Evolutionary conservation across 2,797 vertebrate species (phyloP), one percentile per base, ranked within the genome.

Genomic region (Sebastes trivittatus): DNA sequence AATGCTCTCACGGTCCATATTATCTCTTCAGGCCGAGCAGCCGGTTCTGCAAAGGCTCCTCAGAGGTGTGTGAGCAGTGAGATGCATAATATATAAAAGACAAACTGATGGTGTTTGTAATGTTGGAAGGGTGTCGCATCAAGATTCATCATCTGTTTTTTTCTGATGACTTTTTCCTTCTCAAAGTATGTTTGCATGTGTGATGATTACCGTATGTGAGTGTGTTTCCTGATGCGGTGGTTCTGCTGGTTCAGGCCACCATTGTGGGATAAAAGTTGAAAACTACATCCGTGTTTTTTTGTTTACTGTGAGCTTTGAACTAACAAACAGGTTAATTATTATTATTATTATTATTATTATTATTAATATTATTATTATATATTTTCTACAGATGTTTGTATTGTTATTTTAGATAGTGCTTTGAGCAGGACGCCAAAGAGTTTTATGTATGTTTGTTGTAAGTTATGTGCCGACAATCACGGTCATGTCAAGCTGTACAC

Each of bases 341-440:
- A 82, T 87, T 42, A 42, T 42, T 42, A 42, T 84, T 46, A 85
- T 87, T 75, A 89, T 85, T 87, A 88, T 90, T 88, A 93, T 87
- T 88, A 93, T 86, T 88, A 82, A 82, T 88, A 85, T 90, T 91
- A 88, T 90, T 85, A 82, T 85, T 97, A 97, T 98, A 97, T 98
- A 98, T 98, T 97, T 98, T 97, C 93, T 97, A 96, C 97, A 97
- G 91, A 97, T 97, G 95, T 97, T 96, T 96, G 94, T 97, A 83
- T 90, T 92, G 95, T 96, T 97, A 86, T 95, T 93, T 93, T 92
- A 93, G 89, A 88, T 91, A 93, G 92, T 85, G 88, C 94, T 92
- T 92, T 94, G 90, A 93, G 92, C 89, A 79, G 87, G 87, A 97
- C 94, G 96, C 97, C 97, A 98, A 99, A 98, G 97, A 96, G 92